Base-by-base conservation (phyloP, 2,797 vertebrate species). In the Lutjanus campechanus region DNA sequence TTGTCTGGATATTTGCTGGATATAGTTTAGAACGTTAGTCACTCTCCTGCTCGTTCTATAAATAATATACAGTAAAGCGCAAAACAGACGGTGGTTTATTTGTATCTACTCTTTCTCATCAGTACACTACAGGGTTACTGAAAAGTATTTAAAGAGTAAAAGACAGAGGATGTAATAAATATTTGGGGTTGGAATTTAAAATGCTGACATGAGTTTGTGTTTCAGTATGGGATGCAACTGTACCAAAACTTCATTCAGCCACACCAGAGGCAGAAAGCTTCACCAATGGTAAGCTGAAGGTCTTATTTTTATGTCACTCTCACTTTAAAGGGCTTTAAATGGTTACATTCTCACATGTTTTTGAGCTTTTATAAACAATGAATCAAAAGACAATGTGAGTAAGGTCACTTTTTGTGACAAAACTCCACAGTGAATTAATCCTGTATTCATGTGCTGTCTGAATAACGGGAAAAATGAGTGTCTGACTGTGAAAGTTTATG, bases 221-320 rank as follows among this genome's bases (percentile, higher is more conserved):
- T 96, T 76, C 93, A 99, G 98, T 96, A 97, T 79, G 98, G 98
- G 89, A 97, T 97, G 96, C 97, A 98, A 79, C 96, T 99, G 83
- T 98, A 98, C 94, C 96, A 98, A 95, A 99, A 99, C 95, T 98
- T 97, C 83, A 94, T 97, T 88, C 96, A 97, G 88, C 97, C 97
- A 6, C 96, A 96, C 88, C 97, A 97, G 95, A 97, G 96, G 93
- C 97, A 97, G 93, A 97, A 95, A 93, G 22, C 95, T 55, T 97
- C 97, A 79, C 97, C 97, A 50, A 97, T 97, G 97, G 98, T 99
- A 97, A 92, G 97, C 86, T 43, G 13, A 76, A 70, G 25, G 51
- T 70, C 13, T 51, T 36, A 13, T 13, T 58, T 53, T 47, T 0
- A 20, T 68, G 1, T 50, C 17, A 50, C 62, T 17, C 19, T 20